Base-by-base conservation (phyloP, 2,113 vertebrate species). In the Seriola quinqueradiata region DNA sequence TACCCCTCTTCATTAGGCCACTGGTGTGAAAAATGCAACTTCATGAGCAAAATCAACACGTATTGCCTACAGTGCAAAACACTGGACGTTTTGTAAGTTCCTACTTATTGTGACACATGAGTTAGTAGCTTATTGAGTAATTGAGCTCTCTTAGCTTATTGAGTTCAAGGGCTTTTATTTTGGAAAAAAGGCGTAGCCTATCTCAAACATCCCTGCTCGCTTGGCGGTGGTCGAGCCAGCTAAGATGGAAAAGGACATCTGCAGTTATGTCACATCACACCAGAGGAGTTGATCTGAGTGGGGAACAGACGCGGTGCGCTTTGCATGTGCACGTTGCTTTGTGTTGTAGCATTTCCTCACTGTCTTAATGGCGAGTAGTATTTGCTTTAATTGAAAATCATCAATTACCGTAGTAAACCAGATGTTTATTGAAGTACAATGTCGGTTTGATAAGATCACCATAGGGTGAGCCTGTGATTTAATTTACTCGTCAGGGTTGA, bases 161-260 rank as follows among this genome's bases (percentile, higher is more conserved):
- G 28, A 28, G 28, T 28, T 28, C 28, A 28, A 28, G 3, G 25
- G 50, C 65, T 75, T 79, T 84, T 79, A 74, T 69, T 79, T 79
- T 79, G 76, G 19, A 79, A 57, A 50, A 44, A 34, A 11, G 34
- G 34, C 34, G 34, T 36, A 36, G 7, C 40, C 8, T 42, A 2
- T 38, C 38, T 38, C 1, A 8, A 5, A 38, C 40, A 9, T 8
- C 8, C 40, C 40, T 8, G 40, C 1, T 42, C 7, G 40, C 40
- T 42, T 38, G 0, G 38, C 38, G 1, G 9, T 28, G 25, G 5
- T 54, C 8, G 1, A 55, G 12, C n/a, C n/a, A 25, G 11, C 12
- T 0, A 11, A n/a, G 54, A 12, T 25, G 12, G 1, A 46, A 12
- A 25, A 17, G 59, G 52, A 5, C 54, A 5, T 10, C 52, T 21